These are phyloP conservation scores for Anguilla rostrata DNA, from an alignment of 2,113 vertebrate species.

Conservation along the genomic window DNA sequence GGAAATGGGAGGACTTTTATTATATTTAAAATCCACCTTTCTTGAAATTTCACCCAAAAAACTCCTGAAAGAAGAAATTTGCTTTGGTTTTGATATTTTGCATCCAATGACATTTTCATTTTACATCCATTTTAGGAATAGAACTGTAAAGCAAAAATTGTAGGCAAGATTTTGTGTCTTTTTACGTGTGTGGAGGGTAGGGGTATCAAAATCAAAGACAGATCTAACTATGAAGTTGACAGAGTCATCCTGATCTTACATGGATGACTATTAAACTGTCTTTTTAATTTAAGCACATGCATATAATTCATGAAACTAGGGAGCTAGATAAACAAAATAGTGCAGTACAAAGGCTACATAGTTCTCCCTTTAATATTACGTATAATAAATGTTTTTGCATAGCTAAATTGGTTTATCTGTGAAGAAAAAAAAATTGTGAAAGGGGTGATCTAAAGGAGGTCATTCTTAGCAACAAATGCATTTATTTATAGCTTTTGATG, in stretches of 20 bases:
- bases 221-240: neutral
- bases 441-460: neutral
- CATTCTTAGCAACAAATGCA: neutral
- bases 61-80: too few relatives aligned
- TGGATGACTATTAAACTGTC: neutral
- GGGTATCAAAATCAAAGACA: neutral
- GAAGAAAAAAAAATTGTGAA: neutral
- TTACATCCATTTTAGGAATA: too few relatives aligned
- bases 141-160: neutral
- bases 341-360: neutral
- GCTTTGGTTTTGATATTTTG: neutral
- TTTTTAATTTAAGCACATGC: neutral
- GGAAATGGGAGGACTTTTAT: neutral
- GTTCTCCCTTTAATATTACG: neutral
- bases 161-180: neutral
- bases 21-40: neutral
- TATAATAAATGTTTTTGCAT: neutral
- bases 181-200: neutral
- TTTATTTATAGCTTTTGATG: constrained; percentile 14
- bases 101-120: neutral
- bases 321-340: neutral
- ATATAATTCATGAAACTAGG: neutral
- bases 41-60: neutral
- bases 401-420: neutral
- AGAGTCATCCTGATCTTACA: neutral